These are phyloP conservation scores for Pecten maximus DNA, from an alignment of 2,888 invertebrate genomes.

Conservation along the genomic window DNA sequence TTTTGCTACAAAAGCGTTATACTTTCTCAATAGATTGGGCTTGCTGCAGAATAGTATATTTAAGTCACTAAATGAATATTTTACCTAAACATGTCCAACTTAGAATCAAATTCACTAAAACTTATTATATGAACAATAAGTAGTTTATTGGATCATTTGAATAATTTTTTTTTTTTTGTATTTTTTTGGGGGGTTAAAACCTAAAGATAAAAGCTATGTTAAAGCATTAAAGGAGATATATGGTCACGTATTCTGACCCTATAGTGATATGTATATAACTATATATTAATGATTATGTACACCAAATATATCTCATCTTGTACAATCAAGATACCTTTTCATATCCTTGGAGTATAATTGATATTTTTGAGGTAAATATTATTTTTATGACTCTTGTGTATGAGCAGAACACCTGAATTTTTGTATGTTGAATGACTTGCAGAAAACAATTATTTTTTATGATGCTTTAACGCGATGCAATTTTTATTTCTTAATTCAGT, in stretches of 20 bases:
- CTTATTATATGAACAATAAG: too few relatives aligned
- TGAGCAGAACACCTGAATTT: background rate
- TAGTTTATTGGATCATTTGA: too few relatives aligned
- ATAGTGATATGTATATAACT: background rate
- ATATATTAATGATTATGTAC: background rate
- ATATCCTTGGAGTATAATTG: background rate
- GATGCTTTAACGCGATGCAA: constrained; percentile 13
- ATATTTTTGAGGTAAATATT: background rate
- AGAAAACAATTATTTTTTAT: background rate
- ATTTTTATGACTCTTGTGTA: constrained; percentile 10
- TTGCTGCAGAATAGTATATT: too few relatives aligned
- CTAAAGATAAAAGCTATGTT: background rate
- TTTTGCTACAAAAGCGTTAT: background rate
- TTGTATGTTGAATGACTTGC: background rate
- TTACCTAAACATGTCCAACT: too few relatives aligned
- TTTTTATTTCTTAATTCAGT: background rate
- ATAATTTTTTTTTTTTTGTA: too few relatives aligned
- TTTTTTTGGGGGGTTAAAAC: too few relatives aligned
- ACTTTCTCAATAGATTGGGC: background rate
- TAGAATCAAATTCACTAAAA: too few relatives aligned
- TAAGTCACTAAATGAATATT: too few relatives aligned
- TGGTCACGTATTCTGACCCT: background rate
- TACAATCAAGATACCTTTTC: constrained; percentile 4
- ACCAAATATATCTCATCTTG: background rate
- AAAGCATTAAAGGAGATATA: background rate